Evolutionary conservation across 2,888 invertebrate species (phyloP), one percentile per base, ranked within the genome.

Genomic region (Charanyca ferruginea): DNA sequence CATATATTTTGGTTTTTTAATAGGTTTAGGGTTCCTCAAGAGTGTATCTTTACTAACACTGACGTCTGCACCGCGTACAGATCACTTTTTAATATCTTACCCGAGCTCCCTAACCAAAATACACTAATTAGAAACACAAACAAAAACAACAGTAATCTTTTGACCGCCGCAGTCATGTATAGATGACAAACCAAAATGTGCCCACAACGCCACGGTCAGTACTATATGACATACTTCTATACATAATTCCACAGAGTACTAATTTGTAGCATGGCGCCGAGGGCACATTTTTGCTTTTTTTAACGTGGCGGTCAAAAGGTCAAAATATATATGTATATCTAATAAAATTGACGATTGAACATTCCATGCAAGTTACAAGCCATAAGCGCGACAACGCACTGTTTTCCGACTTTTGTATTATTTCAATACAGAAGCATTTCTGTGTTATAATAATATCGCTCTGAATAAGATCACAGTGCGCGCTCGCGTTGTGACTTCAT

Each of bases 71-170:
- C 41, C 48, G 72, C 49, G 53, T 66, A 74, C 77, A 77, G 77
- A 77, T 61, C 58, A 71, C 66, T 54, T 66, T 64, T 41, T 60
- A 61, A 45, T 49, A 64, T 51, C 66, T 22, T 77, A 79, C 49
- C 66, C 63, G 66, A 68, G 76, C 71, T 66, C 74, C 67, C 65
- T 78, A 70, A 72, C 62, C 70, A 70, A 58, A 74, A 69, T 65
- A 76, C 67, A 75, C 64, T 57, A 65, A 74, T 70, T 70, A 73
- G 63, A 68, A 76, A 67, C 52, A 63, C 54, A 47, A 57, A 52
- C n/a, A 63, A 70, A n/a, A 55, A 52, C 44, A 61, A 55, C 49
- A 13, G 35, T 28, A 28, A n/a, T n/a, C n/a, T n/a, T n/a, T n/a
- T n/a, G n/a, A n/a, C n/a, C n/a, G n/a, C n/a, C n/a, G n/a, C n/a